These are phyloP conservation scores for Oikopleura albicans DNA, from an alignment of 23 tunicate species.

Conservation along the genomic window DNA sequence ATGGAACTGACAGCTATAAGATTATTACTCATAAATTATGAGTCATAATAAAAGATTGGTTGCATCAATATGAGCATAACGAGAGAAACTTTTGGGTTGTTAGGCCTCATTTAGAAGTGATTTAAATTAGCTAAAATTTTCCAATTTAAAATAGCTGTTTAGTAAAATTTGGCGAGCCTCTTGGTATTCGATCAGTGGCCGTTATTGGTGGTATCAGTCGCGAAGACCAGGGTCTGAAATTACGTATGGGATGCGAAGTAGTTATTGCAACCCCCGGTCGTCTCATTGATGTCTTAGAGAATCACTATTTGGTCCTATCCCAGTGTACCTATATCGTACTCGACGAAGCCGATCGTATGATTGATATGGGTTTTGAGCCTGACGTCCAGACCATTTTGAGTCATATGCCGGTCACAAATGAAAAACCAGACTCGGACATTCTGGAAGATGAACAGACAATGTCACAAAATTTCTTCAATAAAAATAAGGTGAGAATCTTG, in stretches of 20 bases:
- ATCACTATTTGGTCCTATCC: constrained; percentile 67
- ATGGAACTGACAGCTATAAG: too few species aligned
- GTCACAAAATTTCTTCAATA: constrained; percentile 71
- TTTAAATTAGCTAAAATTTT: too few species aligned
- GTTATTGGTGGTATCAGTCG: constrained; percentile 81
- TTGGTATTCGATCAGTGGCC: constrained; percentile 84
- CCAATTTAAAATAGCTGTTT: too few species aligned
- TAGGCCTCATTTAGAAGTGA: too few species aligned
- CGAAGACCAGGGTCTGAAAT: constrained; percentile 82
- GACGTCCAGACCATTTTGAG: constrained; percentile 74
- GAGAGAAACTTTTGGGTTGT: too few species aligned
- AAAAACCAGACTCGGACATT: constrained; percentile 56
- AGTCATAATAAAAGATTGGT: too few species aligned
- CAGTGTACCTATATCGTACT: constrained; percentile 90
- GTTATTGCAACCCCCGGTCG: constrained; percentile 98
- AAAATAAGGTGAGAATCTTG: constrained; percentile 36
- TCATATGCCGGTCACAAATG: constrained; percentile 97
- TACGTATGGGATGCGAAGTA: constrained; percentile 97
- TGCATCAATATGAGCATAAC: too few species aligned
- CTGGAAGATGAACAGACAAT: constrained; percentile 48
- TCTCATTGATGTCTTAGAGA: constrained; percentile 74
- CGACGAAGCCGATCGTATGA: constrained; percentile 97
- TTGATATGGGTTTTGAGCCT: constrained; percentile 98
- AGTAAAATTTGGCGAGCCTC: constrained; percentile 42
- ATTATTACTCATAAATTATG: too few species aligned